Evolutionary conservation across 2,797 vertebrate genomes (phyloP).

Genomic region (Trachops cirrhosus): DNA sequence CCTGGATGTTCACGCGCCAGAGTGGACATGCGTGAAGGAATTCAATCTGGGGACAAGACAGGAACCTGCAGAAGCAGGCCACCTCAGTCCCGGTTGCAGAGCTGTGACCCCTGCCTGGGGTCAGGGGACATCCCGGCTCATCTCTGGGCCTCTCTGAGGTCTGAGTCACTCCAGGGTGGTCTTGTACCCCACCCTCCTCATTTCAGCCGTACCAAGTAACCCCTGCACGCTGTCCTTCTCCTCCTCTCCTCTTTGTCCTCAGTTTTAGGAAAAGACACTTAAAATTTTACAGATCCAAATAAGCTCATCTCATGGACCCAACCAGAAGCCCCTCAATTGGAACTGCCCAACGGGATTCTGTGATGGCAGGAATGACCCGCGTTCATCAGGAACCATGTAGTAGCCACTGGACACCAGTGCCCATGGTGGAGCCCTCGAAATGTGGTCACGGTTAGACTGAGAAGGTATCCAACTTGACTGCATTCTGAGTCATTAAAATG

Average conservation of each 20-base stretch:
- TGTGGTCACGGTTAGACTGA: not conserved
- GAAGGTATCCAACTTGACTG: not conserved
- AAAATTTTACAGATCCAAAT: not conserved
- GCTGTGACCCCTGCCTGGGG: too few species aligned
- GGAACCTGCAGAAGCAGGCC: not conserved
- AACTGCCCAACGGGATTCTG: not conserved
- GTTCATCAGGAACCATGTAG: not conserved
- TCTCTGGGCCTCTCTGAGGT: not conserved
- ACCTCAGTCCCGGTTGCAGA: not conserved
- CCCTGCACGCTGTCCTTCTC: rapidly evolving
- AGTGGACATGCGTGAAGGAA: not conserved
- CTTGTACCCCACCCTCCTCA: too few species aligned
- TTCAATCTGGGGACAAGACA: not conserved
- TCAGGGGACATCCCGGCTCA: not conserved
- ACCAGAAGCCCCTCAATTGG: not conserved
- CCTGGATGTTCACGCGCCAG: not conserved
- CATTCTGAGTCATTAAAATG: not conserved
- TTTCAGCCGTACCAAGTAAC: not conserved
- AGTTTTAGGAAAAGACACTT: not conserved
- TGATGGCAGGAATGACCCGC: rapidly evolving
- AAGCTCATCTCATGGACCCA: not conserved
- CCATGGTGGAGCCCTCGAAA: not conserved
- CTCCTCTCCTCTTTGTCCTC: not conserved
- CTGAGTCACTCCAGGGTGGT: not conserved
- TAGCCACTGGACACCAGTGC: too few species aligned